A percentile compares a stretch with the other conserved stretches of the same genome.
Evolutionary conservation across 2,113 vertebrate genomes (phyloP).

Genomic region (Butastur rufipennis): DNA sequence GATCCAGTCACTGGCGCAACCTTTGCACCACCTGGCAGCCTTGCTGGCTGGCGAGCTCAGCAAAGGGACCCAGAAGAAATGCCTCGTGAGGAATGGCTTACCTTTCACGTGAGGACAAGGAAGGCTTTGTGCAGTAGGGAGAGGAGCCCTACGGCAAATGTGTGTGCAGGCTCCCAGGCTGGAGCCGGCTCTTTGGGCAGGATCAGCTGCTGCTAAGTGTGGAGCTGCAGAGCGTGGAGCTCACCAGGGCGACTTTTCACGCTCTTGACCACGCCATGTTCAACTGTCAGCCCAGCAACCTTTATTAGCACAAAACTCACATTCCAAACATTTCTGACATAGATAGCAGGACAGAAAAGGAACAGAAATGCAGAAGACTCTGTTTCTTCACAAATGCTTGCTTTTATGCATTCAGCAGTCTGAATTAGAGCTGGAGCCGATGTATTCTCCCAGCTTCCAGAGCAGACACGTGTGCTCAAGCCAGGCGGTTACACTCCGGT

Average conservation of each 20-base stretch:
- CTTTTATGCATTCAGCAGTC: rapidly evolving
- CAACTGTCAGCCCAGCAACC: not conserved
- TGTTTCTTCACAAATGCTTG: not conserved
- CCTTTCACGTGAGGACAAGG: not conserved
- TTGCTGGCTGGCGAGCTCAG: not conserved
- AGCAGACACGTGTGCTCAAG: rapidly evolving
- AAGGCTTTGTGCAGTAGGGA: not conserved
- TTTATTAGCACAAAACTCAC: not conserved
- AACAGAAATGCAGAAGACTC: not conserved
- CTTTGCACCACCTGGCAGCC: not conserved
- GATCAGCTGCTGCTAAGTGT: not conserved
- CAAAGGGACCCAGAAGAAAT: not conserved
- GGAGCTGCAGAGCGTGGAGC: not conserved
- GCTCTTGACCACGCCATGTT: rapidly evolving
- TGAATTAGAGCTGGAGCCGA: rapidly evolving
- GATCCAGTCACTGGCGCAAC: not conserved
- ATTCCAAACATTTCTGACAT: rapidly evolving
- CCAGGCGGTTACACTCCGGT: rapidly evolving
- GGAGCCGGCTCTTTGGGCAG: not conserved
- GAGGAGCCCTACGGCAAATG: not conserved
- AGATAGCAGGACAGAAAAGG: not conserved
- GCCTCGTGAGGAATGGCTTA: not conserved
- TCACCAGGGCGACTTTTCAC: not conserved
- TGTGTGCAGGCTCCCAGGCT: not conserved
- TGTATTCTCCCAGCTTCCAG: not conserved